A percentile compares a stretch with the other conserved stretches of the same genome.
phyloP scores from a whole-genome alignment of 2,888 invertebrate genomes.

The Cepaea hortensis region DNA sequence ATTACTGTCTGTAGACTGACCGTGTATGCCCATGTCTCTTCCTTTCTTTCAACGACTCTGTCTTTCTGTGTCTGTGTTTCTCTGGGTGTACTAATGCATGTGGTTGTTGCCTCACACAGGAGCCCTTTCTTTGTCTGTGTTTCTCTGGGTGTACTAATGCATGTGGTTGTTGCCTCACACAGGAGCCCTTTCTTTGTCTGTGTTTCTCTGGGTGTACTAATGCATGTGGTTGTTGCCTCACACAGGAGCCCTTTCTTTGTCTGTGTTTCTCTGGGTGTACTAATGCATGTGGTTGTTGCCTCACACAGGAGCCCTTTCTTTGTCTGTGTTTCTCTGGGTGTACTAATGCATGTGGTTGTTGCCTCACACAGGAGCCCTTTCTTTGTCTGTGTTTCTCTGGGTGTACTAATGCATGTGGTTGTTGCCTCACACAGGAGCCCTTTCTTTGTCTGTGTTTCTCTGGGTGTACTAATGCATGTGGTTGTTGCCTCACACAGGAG shows the following conservation, averaged over 20 bases:
- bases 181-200: too few species aligned
- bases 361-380: conserved; percentile 44
- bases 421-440: conserved; percentile 41
- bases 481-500: conserved; percentile 23
- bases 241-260: conserved; percentile 50
- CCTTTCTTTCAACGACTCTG: too few species aligned
- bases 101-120: conserved; percentile 15
- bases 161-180: not conserved
- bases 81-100: not conserved
- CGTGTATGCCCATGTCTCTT: too few species aligned
- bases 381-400: too few species aligned
- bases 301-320: conserved; percentile 47
- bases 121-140: too few species aligned
- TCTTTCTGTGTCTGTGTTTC: too few species aligned
- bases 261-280: too few species aligned
- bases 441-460: too few species aligned
- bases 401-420: not conserved
- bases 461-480: not conserved
- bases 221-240: not conserved
- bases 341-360: not conserved
- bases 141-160: too few species aligned
- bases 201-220: too few species aligned
- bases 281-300: not conserved
- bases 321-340: too few species aligned
- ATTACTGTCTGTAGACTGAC: too few species aligned